These are phyloP conservation scores for Amphiprion ocellaris DNA, from an alignment of 2,113 vertebrate species.

Conservation along the genomic window DNA sequence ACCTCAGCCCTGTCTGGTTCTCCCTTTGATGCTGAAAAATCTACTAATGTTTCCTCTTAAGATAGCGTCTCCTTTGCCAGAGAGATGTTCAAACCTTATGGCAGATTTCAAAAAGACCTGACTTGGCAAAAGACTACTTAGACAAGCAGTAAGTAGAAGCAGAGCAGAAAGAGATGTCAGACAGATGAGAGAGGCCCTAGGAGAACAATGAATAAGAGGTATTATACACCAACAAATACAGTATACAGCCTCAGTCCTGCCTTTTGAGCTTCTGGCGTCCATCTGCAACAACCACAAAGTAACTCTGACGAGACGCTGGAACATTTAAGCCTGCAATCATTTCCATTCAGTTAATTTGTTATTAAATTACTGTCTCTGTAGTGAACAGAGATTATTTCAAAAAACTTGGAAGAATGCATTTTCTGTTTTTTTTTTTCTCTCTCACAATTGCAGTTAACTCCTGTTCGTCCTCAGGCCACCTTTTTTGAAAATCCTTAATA, in stretches of 20 bases:
- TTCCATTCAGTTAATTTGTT: neutral
- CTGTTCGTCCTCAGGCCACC: neutral
- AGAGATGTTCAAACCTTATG: conserved; percentile 16
- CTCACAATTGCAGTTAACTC: neutral
- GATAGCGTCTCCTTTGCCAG: neutral
- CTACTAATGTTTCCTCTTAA: neutral
- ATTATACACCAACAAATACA: neutral
- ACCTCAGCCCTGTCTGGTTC: neutral
- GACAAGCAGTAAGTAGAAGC: neutral
- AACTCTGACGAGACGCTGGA: conserved; percentile 23
- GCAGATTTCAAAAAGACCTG: conserved; percentile 2
- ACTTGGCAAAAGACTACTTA: neutral
- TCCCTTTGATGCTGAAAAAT: conserved; percentile 25
- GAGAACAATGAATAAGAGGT: neutral
- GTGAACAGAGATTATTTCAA: conserved; percentile 45
- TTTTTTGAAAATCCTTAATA: neutral
- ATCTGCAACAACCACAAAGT: neutral
- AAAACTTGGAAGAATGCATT: conserved; percentile 4
- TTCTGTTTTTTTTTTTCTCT: neutral
- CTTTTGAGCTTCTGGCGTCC: conserved; percentile 1
- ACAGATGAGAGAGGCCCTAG: conserved; percentile 8
- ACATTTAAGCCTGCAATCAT: conserved; percentile 20
- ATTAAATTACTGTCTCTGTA: conserved; percentile 35
- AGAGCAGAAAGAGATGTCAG: neutral
- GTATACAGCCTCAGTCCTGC: neutral